Evolutionary conservation across 92 coral and sea anemone genomes (phyloP).

Genomic region (Palythoa caribaeorum): DNA sequence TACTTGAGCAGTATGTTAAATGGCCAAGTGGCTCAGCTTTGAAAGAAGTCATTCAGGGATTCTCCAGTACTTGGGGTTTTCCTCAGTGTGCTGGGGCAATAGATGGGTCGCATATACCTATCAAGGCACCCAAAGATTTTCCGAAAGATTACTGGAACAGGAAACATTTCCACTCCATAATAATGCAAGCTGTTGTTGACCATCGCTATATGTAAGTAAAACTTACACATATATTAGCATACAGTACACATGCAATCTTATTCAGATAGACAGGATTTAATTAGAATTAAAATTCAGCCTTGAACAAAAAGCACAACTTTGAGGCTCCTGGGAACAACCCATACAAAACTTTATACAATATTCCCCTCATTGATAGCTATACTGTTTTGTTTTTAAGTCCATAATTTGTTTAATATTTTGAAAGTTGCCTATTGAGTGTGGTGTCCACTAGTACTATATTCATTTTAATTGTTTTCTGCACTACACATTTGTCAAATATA

Average conservation of each 20-base stretch:
- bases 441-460: not conserved
- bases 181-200: not conserved
- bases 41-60: not conserved
- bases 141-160: not conserved
- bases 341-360: not conserved
- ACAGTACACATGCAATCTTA: conserved; percentile 17
- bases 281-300: conserved; percentile 3
- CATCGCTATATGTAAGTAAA: not conserved
- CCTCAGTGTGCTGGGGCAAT: conserved; percentile 5
- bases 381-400: not conserved
- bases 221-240: not conserved
- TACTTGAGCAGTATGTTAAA: not conserved
- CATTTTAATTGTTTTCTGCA: not conserved
- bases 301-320: not conserved
- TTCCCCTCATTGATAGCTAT: conserved; percentile 17
- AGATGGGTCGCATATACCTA: conserved; percentile 3
- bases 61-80: not conserved
- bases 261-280: conserved; percentile 1
- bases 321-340: not conserved
- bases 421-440: conserved; percentile 9
- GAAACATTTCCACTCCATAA: not conserved
- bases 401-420: not conserved
- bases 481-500: conserved; percentile 2
- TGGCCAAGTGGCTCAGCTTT: not conserved
- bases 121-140: not conserved